These are phyloP conservation scores for Flexamia atlantica DNA, from an alignment of 2,888 invertebrate genomes.

Conservation along the genomic window DNA sequence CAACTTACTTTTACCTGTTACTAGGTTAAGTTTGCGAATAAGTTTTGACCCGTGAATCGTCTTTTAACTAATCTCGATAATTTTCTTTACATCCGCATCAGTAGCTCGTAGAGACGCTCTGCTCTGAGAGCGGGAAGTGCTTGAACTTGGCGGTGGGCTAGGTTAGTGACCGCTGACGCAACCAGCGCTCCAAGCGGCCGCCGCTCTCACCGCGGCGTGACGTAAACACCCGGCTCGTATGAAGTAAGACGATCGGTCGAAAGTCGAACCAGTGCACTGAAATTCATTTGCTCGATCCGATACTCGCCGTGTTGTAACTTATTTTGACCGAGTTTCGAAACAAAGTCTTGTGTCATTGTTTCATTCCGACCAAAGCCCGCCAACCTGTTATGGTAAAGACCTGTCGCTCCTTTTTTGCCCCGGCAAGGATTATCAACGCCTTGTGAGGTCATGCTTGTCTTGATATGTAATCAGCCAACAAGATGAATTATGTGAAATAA, in stretches of 20 bases:
- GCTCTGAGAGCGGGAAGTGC: slow-evolving; percentile 16
- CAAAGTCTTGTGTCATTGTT: slow-evolving; percentile 62
- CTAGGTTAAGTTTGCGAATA: too few species aligned
- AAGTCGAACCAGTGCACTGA: slow-evolving; percentile 51
- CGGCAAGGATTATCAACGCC: not conserved
- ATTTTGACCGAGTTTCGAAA: slow-evolving; percentile 58
- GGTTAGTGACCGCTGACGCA: slow-evolving; percentile 50
- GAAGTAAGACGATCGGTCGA: slow-evolving; percentile 59
- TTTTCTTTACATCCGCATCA: too few species aligned
- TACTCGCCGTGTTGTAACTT: slow-evolving; percentile 56
- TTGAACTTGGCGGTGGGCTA: slow-evolving; percentile 61
- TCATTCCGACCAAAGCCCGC: slow-evolving; percentile 54
- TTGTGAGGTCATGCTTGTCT: not conserved
- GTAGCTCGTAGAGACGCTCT: too few species aligned
- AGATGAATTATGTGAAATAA: too few species aligned
- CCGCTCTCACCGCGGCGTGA: slow-evolving; percentile 33
- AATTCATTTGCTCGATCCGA: slow-evolving; percentile 53
- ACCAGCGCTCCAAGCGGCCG: slow-evolving; percentile 51
- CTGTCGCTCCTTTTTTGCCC: slow-evolving; percentile 45
- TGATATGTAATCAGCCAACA: not conserved
- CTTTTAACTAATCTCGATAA: too few species aligned
- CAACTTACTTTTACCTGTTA: too few species aligned
- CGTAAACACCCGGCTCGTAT: slow-evolving; percentile 45
- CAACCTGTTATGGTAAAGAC: slow-evolving; percentile 60
- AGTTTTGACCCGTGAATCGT: too few species aligned